Conservation (phyloP, 2,888 invertebrate species). For the Catocala sponsa region DNA sequence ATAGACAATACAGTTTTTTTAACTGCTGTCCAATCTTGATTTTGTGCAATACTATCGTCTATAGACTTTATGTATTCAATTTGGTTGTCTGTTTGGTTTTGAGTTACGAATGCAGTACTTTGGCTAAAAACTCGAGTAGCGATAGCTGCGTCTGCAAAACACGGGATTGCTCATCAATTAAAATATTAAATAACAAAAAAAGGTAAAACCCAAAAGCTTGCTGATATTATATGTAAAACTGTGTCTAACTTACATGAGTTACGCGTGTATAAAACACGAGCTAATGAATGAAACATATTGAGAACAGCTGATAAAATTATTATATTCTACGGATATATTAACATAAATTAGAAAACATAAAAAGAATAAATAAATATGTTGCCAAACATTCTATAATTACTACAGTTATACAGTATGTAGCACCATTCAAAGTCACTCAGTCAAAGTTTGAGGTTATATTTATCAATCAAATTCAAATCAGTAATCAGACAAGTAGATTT, state of each 20-base stretch:
- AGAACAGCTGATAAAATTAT: background rate
- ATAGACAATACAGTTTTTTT: conserved; percentile 75
- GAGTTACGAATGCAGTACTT: conserved; percentile 21
- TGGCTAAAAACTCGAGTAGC: conserved; percentile 38
- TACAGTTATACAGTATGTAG: no score
- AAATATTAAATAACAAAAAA: no score
- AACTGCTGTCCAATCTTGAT: conserved; percentile 74
- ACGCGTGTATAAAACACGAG: conserved; percentile 40
- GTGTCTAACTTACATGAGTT: conserved; percentile 44
- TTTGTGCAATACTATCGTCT: conserved; percentile 43
- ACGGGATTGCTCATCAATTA: background rate
- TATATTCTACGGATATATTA: background rate
- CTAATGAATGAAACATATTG: conserved; percentile 51
- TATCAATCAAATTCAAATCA: no score
- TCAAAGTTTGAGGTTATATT: no score
- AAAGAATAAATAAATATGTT: background rate
- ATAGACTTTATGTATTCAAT: conserved; percentile 67
- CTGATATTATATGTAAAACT: background rate
- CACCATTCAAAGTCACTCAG: no score
- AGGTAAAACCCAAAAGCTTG: no score
- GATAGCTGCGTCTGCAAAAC: conserved; percentile 46
- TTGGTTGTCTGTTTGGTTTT: conserved; percentile 55
- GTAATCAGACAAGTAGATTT: no score
- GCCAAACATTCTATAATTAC: no score
- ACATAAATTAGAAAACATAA: background rate